phyloP scores from a whole-genome alignment of 2,888 invertebrate species.

The Eurytoma adleriae region DNA sequence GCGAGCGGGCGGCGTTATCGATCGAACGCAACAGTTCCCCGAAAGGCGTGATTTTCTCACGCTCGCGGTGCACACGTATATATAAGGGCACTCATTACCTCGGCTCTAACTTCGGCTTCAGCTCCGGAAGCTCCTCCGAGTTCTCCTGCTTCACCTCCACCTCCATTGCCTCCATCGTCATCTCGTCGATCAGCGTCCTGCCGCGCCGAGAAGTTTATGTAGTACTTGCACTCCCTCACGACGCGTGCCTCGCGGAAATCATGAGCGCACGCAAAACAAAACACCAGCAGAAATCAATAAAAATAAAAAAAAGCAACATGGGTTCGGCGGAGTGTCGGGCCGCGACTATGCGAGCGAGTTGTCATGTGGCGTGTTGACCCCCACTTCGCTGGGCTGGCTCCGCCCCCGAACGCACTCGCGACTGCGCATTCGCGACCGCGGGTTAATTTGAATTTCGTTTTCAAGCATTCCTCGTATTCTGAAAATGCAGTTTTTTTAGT shows the following conservation, averaged over 20 bases:
- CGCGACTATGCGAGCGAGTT: not conserved
- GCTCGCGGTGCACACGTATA: not conserved
- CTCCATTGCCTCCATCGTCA: constrained; percentile 48
- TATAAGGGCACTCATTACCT: constrained; percentile 24
- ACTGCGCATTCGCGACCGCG: too few species aligned
- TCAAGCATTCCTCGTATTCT: too few species aligned
- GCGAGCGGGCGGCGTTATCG: constrained; percentile 26
- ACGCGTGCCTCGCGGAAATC: constrained; percentile 16
- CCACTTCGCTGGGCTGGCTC: not conserved
- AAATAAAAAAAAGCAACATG: constrained; percentile 41
- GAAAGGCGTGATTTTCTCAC: constrained; percentile 40
- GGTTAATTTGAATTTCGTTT: too few species aligned
- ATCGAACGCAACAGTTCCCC: constrained; percentile 55
- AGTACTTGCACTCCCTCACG: not conserved
- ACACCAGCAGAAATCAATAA: constrained; percentile 47
- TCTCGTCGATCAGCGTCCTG: constrained; percentile 3
- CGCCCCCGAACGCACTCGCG: too few species aligned
- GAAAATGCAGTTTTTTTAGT: too few species aligned
- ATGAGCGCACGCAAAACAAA: constrained; percentile 42
- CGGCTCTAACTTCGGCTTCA: constrained; percentile 33
- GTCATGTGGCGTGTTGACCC: constrained; percentile 2
- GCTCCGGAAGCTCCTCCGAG: constrained; percentile 31
- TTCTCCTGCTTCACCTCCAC: constrained; percentile 31
- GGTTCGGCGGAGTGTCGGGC: not conserved
- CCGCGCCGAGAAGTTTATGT: not conserved